Conservation (phyloP, 2,888 invertebrate species). For the Adineta ricciae region DNA sequence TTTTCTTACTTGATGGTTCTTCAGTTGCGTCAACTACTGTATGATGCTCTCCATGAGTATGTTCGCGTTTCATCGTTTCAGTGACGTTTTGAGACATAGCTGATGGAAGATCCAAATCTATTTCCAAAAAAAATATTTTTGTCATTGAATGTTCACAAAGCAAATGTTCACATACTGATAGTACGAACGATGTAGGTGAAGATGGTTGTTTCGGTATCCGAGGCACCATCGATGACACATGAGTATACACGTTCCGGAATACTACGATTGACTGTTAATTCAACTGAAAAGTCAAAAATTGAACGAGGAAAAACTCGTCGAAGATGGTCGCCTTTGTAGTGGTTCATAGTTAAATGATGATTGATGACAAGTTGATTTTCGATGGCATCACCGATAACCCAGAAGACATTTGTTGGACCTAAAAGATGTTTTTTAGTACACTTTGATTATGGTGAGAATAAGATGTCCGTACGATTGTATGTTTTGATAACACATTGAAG, state of each 20-base stretch:
- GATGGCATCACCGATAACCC: background rate
- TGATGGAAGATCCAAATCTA: no score
- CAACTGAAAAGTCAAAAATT: background rate
- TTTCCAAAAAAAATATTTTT: no score
- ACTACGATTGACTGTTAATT: background rate
- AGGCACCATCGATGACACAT: background rate
- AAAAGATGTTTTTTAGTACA: no score
- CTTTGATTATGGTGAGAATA: no score
- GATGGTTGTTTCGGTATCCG: background rate
- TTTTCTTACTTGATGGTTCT: no score
- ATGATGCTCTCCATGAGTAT: no score
- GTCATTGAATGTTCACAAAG: no score
- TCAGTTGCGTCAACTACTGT: no score
- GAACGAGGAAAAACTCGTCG: background rate
- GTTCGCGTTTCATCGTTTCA: no score
- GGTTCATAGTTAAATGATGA: background rate
- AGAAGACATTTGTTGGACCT: background rate
- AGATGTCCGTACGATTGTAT: background rate
- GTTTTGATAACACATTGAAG: background rate
- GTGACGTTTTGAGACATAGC: no score
- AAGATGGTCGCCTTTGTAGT: background rate
- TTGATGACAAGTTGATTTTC: background rate
- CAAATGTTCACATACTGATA: background rate
- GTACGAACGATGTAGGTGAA: background rate
- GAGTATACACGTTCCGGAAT: background rate